phyloP scores from a whole-genome alignment of 2,113 vertebrate species.

The Albula glossodonta region DNA sequence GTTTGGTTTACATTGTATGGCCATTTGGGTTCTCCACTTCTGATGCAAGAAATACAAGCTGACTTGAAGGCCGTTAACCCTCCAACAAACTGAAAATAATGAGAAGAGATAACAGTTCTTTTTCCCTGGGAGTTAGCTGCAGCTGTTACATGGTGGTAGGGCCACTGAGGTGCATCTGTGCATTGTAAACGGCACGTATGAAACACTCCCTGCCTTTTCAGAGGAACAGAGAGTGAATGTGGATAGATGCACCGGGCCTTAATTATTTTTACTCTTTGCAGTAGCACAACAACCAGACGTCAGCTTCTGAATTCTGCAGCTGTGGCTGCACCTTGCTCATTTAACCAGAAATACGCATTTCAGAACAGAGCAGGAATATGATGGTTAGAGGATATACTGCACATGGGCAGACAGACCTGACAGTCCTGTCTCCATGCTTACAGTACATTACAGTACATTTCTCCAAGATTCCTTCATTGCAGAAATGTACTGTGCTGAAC shows the following conservation, averaged over 20 bases:
- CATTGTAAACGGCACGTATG: too few species aligned
- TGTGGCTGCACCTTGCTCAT: neutral
- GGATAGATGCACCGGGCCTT: constrained; percentile 36
- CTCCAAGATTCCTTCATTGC: constrained; percentile 1
- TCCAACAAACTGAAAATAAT: too few species aligned
- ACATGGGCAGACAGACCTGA: neutral
- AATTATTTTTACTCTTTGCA: constrained; percentile 14
- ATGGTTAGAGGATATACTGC: constrained; percentile 5
- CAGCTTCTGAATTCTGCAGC: constrained; percentile 26
- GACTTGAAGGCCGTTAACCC: too few species aligned
- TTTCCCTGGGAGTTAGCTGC: too few species aligned
- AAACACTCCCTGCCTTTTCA: too few species aligned
- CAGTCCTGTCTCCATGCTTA: neutral
- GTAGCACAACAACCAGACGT: constrained; percentile 18
- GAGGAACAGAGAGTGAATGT: constrained; percentile 23
- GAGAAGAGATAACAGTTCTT: too few species aligned
- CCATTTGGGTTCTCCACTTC: too few species aligned
- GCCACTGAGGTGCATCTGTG: too few species aligned
- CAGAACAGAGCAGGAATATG: neutral
- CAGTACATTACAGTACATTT: too few species aligned
- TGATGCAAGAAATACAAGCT: neutral
- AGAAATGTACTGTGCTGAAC: constrained; percentile 44
- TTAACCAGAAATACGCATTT: neutral
- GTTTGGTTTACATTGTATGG: too few species aligned
- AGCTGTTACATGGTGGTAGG: too few species aligned